Evolutionary conservation across 2,113 vertebrate species (phyloP).

Genomic region (Nothobranchius kuhntae): DNA sequence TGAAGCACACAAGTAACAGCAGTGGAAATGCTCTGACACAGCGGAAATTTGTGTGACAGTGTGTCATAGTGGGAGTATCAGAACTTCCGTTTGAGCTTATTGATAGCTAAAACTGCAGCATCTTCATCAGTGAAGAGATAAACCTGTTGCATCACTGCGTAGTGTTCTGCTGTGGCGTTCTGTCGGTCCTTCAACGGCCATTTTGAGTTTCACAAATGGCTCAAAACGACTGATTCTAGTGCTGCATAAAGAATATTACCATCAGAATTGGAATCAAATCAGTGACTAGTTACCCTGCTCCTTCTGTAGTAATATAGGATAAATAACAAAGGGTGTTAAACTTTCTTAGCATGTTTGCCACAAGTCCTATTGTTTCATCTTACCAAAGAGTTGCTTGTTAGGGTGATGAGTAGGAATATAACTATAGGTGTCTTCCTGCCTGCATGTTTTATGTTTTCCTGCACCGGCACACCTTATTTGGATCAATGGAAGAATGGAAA

Average conservation of each 20-base stretch:
- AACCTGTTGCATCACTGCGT: slow-evolving; percentile 28
- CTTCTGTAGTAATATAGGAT: background rate
- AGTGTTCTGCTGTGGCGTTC: slow-evolving; percentile 18
- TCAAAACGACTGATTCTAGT: background rate
- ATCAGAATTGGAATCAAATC: background rate
- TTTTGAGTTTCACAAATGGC: background rate
- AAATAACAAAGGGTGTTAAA: no score
- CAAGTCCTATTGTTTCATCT: no score
- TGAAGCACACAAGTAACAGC: slow-evolving; percentile 1
- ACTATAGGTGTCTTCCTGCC: no score
- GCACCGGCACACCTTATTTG: no score
- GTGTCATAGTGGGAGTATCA: slow-evolving; percentile 36
- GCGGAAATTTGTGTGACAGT: slow-evolving; percentile 45
- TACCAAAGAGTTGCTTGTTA: slow-evolving; percentile 25
- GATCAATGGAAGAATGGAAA: background rate
- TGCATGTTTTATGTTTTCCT: no score
- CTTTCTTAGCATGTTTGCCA: no score
- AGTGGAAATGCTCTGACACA: slow-evolving; percentile 9
- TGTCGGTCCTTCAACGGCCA: background rate
- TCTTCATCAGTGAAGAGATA: slow-evolving; percentile 20
- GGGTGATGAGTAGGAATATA: slow-evolving; percentile 1
- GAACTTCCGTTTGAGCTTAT: slow-evolving; percentile 49
- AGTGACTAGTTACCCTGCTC: background rate
- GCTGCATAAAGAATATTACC: background rate
- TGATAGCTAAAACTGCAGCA: slow-evolving; percentile 26